Percentiles rank a stretch among this genome's conserved stretches.
phyloP scores from a whole-genome alignment of 2,888 invertebrate genomes.

The Rhingia campestris region DNA sequence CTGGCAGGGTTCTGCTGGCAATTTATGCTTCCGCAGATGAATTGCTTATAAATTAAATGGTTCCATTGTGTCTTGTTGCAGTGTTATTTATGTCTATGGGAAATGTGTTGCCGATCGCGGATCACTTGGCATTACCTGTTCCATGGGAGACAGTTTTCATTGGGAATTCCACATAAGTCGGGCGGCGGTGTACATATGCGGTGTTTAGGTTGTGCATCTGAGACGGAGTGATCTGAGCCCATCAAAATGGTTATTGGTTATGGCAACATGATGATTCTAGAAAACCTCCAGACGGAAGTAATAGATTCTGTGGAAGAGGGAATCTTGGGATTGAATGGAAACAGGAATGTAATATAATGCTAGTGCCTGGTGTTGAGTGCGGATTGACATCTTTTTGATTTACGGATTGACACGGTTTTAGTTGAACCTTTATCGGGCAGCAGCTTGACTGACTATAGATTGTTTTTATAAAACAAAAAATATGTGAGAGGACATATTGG shows the following conservation, averaged over 20 bases:
- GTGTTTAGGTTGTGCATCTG: background rate
- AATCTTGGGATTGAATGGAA: constrained; percentile 25
- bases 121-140: constrained; percentile 47
- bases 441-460: no score
- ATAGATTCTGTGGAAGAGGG: constrained; percentile 59
- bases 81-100: constrained; percentile 72
- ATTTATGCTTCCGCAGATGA: constrained; percentile 75
- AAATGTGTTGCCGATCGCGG: constrained; percentile 67
- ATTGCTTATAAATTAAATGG: constrained; percentile 74
- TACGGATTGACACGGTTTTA: constrained; percentile 26
- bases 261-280: constrained; percentile 58
- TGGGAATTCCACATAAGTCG: constrained; percentile 36
- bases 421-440: background rate
- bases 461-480: no score
- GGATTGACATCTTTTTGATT: constrained; percentile 1
- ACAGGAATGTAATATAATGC: constrained; percentile 1
- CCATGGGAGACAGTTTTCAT: constrained; percentile 48
- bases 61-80: constrained; percentile 74
- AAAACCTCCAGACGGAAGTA: constrained; percentile 64
- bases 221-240: constrained; percentile 51
- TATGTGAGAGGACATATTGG: no score
- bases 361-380: background rate
- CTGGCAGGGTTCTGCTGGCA: constrained; percentile 29
- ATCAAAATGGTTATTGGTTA: constrained; percentile 75
- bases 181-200: constrained; percentile 20